A percentile compares a stretch with the other conserved stretches of the same genome.
Evolutionary conservation across 2,888 invertebrate genomes (phyloP).

Genomic region (Cephus rjabovi): DNA sequence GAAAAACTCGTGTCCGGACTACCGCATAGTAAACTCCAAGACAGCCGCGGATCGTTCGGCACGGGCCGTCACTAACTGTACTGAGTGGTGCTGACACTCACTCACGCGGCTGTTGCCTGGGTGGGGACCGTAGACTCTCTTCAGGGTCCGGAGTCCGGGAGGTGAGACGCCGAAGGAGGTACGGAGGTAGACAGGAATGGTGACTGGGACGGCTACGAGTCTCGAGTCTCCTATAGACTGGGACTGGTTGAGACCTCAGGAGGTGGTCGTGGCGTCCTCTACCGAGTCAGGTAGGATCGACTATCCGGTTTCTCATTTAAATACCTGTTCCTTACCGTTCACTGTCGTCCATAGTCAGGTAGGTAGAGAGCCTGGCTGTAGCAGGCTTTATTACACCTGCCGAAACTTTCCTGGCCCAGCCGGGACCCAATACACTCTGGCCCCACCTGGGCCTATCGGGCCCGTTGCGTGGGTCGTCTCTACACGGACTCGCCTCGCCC

Average conservation of each 20-base stretch:
- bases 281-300: conserved; percentile 41
- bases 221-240: conserved; percentile 25
- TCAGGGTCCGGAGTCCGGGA: conserved; percentile 17
- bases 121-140: conserved; percentile 34
- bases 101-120: conserved; percentile 38
- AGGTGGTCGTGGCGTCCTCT: conserved; percentile 55
- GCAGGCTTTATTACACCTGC: conserved; percentile 25
- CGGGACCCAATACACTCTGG: background rate
- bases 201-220: conserved; percentile 30
- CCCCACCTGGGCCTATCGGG: background rate
- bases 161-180: conserved; percentile 25
- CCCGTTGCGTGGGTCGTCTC: background rate
- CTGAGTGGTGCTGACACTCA: conserved; percentile 52
- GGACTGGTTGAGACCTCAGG: conserved; percentile 22
- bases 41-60: conserved; percentile 42
- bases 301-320: conserved; percentile 58
- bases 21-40: conserved; percentile 35
- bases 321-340: conserved; percentile 56
- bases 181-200: background rate
- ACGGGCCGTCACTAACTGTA: conserved; percentile 59
- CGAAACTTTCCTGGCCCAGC: conserved; percentile 14
- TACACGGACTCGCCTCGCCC: background rate
- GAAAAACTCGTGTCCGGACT: conserved; percentile 2
- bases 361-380: conserved; percentile 12
- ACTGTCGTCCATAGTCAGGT: conserved; percentile 34